Evolutionary conservation across 1,140 invertebrate genomes (phyloP).

Genomic region (Papilio polyxenes): DNA sequence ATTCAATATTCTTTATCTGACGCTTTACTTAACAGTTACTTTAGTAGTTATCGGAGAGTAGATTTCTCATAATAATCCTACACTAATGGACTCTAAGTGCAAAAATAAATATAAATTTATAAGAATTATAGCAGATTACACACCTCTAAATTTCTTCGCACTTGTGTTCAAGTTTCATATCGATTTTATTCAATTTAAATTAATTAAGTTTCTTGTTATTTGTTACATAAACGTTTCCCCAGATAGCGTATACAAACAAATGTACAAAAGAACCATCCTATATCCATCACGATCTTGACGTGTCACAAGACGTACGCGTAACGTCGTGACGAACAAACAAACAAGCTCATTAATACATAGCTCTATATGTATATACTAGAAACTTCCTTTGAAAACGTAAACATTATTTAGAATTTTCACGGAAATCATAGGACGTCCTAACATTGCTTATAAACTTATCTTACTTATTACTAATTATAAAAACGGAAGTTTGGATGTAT

Average conservation of each 20-base stretch:
- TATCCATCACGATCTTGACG: slow-evolving; percentile 63
- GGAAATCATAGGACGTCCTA: neutral
- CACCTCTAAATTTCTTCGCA: too few relatives aligned
- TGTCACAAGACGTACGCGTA: slow-evolving; percentile 63
- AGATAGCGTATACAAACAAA: slow-evolving; percentile 43
- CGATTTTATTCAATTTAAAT: neutral
- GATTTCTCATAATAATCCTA: neutral
- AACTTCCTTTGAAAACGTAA: slow-evolving; percentile 39
- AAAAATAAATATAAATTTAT: too few relatives aligned
- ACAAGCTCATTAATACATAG: slow-evolving; percentile 33
- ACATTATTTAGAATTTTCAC: neutral
- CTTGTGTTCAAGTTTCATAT: neutral
- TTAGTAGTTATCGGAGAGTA: neutral
- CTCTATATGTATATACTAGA: slow-evolving; percentile 26
- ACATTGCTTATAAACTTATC: neutral
- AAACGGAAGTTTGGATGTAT: neutral
- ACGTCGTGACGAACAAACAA: slow-evolving; percentile 55
- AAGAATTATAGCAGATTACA: too few relatives aligned
- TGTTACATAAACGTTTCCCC: slow-evolving; percentile 49
- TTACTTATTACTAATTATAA: neutral
- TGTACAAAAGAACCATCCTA: slow-evolving; percentile 44
- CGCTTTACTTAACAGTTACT: neutral
- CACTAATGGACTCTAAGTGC: too few relatives aligned
- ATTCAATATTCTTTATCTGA: slow-evolving; percentile 13
- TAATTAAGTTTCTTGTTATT: neutral